phyloP scores from a whole-genome alignment of 2,888 invertebrate genomes.

The Galerucella nymphaeae region DNA sequence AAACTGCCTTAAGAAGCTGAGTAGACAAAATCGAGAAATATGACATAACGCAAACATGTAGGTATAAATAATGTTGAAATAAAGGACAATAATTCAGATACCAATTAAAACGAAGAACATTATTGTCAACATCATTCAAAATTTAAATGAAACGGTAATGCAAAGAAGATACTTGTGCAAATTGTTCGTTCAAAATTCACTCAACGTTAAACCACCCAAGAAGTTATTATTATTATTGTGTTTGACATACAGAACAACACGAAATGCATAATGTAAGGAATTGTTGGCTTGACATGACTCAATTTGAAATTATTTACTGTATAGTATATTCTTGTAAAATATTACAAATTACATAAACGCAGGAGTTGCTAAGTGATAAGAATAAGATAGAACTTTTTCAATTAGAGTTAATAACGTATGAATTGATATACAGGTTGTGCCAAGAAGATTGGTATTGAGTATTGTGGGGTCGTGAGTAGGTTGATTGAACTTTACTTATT shows the following conservation, averaged over 20 bases:
- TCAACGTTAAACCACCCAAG: conserved; percentile 13
- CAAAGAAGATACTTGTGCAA: not conserved
- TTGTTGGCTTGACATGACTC: not conserved
- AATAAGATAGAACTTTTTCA: no score
- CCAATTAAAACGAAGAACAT: conserved; percentile 5
- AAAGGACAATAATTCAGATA: not conserved
- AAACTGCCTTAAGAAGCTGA: no score
- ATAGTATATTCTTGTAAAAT: not conserved
- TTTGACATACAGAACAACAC: conserved; percentile 5
- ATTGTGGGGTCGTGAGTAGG: no score
- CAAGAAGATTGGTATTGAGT: no score
- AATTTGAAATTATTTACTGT: not conserved
- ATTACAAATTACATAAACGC: not conserved
- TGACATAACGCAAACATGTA: no score
- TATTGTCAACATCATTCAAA: conserved; percentile 2
- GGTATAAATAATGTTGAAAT: not conserved
- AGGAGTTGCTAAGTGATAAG: not conserved
- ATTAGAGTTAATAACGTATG: no score
- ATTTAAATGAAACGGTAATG: conserved; percentile 1
- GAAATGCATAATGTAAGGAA: conserved; percentile 2
- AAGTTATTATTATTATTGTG: conserved; percentile 8
- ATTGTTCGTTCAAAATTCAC: conserved; percentile 10
- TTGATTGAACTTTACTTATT: no score
- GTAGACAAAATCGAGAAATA: no score
- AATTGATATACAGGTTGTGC: no score